Base-by-base conservation (phyloP, 1,140 invertebrate genomes). In the Chrysomallon squamiferum region DNA sequence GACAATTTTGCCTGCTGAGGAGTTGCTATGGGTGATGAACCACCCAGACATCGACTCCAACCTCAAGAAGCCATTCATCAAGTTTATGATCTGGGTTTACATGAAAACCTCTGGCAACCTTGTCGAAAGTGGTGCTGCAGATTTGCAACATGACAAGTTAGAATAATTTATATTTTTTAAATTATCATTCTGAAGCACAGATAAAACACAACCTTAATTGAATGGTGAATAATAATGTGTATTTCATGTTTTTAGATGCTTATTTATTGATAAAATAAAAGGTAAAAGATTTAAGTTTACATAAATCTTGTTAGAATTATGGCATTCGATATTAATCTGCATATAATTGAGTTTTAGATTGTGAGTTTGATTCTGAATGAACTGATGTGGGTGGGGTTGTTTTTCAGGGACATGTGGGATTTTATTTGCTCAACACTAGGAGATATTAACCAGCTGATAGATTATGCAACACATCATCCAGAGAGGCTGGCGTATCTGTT, bases 11-110 rank as follows among this genome's bases (percentile, higher is more conserved):
- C 76, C 80, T 0, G 71, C 84, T 22, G 77, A 83, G 30, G 84
- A 86, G 47, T 69, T 86, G 9, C 62, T 85, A 2, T 79, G 76
- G 73, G 74, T 85, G 11, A 71, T 85, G 56, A 85, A 79, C 59
- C 76, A 86, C 63, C 41, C 52, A 5, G 69, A 75, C 18, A 79
- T 86, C 38, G 78, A 82, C 66, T 75, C 69, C 66, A 84, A 83
- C 67, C 73, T 84, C 35, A 86, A 86, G 74, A 78, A 75, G 43
- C 82, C 83, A 3, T 86, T 83, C 60, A 74, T 85, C 47, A 77
- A 79, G 56, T 86, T 82, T 71, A 73, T 85, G 68, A 68, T 84
- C 54, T 84, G 83, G 81, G 84, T 86, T 30, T 86, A 86, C 64
- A 79, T 86, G 72, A 84, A 83, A 54, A 78, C 82, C 3, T 79